phyloP scores from a whole-genome alignment of 2,113 vertebrate genomes.

The Coracopsis vasa region DNA sequence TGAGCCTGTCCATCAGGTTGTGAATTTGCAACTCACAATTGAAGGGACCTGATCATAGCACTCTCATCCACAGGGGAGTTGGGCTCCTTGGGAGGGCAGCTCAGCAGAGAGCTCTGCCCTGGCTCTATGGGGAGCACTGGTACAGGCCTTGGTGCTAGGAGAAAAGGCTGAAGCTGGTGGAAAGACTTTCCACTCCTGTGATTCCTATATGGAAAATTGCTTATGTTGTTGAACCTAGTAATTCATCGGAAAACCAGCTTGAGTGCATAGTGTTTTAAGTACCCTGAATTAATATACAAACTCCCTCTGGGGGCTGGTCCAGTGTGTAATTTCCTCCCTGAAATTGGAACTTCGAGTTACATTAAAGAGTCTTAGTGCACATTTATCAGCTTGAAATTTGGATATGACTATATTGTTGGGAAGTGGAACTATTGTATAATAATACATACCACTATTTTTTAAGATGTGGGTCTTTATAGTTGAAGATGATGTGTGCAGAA shows the following conservation, averaged over 20 bases:
- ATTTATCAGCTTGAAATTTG: not conserved
- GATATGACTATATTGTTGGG: not conserved
- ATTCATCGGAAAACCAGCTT: not conserved
- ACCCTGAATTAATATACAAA: not conserved
- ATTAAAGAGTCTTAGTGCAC: not conserved
- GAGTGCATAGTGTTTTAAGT: not conserved
- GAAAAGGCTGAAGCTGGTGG: not conserved
- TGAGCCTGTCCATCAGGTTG: not conserved
- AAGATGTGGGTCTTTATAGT: not conserved
- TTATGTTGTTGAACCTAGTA: not conserved
- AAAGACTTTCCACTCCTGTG: not conserved
- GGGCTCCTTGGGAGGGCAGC: not conserved
- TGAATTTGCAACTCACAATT: not conserved
- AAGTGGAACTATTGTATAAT: not conserved
- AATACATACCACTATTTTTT: not conserved
- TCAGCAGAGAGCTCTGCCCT: not conserved
- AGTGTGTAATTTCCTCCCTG: not conserved
- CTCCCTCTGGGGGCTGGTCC: not conserved
- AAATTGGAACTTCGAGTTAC: not conserved
- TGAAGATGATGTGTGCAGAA: not conserved
- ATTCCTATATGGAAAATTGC: not conserved
- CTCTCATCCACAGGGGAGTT: not conserved
- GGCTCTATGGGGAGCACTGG: rapidly evolving
- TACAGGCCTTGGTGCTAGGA: not conserved
- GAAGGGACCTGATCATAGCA: not conserved